Evolutionary conservation across 2,113 vertebrate genomes (phyloP).

Genomic region (Potamarius usumacintae): DNA sequence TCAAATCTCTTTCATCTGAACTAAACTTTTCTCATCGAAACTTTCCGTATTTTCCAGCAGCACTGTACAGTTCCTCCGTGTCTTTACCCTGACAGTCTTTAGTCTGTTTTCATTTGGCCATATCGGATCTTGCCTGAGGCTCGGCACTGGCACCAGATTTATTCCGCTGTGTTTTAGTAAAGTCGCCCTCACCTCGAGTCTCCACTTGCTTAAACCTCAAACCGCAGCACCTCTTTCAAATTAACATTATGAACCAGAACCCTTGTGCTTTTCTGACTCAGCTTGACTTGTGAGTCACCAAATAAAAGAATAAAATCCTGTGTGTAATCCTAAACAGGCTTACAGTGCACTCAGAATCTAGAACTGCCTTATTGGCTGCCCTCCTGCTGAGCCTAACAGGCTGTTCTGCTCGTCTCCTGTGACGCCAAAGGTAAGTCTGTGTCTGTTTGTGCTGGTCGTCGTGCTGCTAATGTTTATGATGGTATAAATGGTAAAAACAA

Average conservation of each 20-base stretch:
- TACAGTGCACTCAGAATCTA: slow-evolving; percentile 39
- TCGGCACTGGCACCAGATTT: slow-evolving; percentile 12
- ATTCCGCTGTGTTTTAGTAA: slow-evolving; percentile 32
- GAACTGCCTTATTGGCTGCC: slow-evolving; percentile 42
- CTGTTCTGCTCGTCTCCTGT: neutral
- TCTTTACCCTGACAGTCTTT: neutral
- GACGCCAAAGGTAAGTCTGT: slow-evolving; percentile 1
- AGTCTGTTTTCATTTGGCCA: slow-evolving; percentile 20
- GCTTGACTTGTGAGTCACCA: slow-evolving; percentile 60
- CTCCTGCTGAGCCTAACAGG: slow-evolving; percentile 28
- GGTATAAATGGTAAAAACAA: neutral
- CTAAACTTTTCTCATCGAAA: slow-evolving; percentile 3
- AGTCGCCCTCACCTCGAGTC: slow-evolving; percentile 37
- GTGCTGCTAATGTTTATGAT: neutral
- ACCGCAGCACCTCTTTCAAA: slow-evolving; percentile 49
- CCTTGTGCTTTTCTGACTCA: slow-evolving; percentile 52
- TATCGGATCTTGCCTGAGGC: slow-evolving; percentile 9
- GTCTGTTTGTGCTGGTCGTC: neutral
- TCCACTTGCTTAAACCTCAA: slow-evolving; percentile 6
- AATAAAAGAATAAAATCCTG: slow-evolving; percentile 58
- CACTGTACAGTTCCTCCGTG: neutral
- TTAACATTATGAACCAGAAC: slow-evolving; percentile 59
- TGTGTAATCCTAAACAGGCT: slow-evolving; percentile 62
- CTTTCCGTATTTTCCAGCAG: slow-evolving; percentile 2
- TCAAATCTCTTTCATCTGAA: neutral